phyloP scores from a whole-genome alignment of 2,888 invertebrate genomes.

The Netelia virgata region DNA sequence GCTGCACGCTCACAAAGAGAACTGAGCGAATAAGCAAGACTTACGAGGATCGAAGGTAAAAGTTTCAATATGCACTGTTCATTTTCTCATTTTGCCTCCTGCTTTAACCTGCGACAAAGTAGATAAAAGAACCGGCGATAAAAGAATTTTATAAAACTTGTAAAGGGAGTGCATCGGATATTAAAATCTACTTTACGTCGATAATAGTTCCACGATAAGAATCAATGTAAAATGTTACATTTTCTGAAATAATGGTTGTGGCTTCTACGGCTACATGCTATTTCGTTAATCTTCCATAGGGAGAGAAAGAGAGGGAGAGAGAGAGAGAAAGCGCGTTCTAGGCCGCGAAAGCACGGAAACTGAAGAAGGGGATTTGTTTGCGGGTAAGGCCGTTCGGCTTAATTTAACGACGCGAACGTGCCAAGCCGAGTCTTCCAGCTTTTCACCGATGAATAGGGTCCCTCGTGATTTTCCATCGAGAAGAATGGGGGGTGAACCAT shows the following conservation, averaged over 20 bases:
- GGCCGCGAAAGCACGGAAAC: constrained; percentile 10
- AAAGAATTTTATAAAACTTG: background rate
- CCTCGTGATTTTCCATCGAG: constrained; percentile 66
- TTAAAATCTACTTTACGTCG: background rate
- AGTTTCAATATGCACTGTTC: too few relatives aligned
- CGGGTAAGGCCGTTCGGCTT: constrained; percentile 74
- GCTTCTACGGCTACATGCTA: constrained; percentile 17
- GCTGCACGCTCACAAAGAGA: too few relatives aligned
- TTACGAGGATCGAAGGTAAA: too few relatives aligned
- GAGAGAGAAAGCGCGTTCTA: background rate
- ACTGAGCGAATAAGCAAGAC: too few relatives aligned
- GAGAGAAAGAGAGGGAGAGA: background rate
- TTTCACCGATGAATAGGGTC: constrained; percentile 71
- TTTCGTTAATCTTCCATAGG: background rate
- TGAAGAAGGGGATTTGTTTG: constrained; percentile 74
- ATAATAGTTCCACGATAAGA: constrained; percentile 4
- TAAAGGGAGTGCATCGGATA: background rate
- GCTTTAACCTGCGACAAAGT: too few relatives aligned
- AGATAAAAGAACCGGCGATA: background rate
- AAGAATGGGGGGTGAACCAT: constrained; percentile 58
- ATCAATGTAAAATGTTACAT: constrained; percentile 49
- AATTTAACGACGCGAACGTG: constrained; percentile 77
- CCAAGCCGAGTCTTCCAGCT: constrained; percentile 65
- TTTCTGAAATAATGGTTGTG: constrained; percentile 24
- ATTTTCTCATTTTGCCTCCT: too few relatives aligned